Evolutionary conservation across 2,113 vertebrate species (phyloP), one percentile per base, ranked within the genome.

Genomic region (Salvelinus sp.): DNA sequence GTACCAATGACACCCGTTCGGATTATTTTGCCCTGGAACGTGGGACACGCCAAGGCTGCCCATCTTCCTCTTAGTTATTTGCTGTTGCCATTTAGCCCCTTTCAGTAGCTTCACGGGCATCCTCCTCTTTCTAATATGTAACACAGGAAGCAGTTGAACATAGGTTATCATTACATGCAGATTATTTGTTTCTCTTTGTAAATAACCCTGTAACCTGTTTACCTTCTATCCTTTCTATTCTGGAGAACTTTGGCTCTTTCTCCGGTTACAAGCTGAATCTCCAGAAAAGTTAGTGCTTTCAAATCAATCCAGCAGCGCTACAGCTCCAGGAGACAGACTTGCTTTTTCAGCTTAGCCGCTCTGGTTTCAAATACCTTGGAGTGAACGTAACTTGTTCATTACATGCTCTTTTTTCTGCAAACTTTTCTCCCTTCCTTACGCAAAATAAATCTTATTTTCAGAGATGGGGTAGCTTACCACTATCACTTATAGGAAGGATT

Each of bases 41-140:
- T 20, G 76, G 74, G 33, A 57, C 4, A 27, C 28, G 30, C 18
- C 73, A 77, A 65, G 75, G 79, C 1, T 84, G 83, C 22, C 78
- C 72, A 2, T 73, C 79, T 18, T 75, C 67, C 14, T 64, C 70
- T 13, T 22, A 69, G 2, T 54, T 73, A 3, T 80, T 80, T 63
- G 50, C 74, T 1, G 20, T 58, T 0, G 28, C 22, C 1, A 79
- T 75, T 1, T 6, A 33, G 33, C 33, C 33, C 23, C 69, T 73
- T 13, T 63, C 70, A 60, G 66, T 76, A 54, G 63, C 62, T 12
- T 50, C 66, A 33, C 47, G 47, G 44, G 58, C 62, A 66, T 33
- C 33, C 33, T 6, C 33, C 33, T 33, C 33, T 33, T 33, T 33
- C 6, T 6, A 33, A 33, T 6, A 63, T 23, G 72, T 80, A 57